Percentiles rank a stretch among this genome's conserved stretches.
Evolutionary conservation across 2,888 invertebrate species (phyloP).

Genomic region (Cantharis flavilabris): DNA sequence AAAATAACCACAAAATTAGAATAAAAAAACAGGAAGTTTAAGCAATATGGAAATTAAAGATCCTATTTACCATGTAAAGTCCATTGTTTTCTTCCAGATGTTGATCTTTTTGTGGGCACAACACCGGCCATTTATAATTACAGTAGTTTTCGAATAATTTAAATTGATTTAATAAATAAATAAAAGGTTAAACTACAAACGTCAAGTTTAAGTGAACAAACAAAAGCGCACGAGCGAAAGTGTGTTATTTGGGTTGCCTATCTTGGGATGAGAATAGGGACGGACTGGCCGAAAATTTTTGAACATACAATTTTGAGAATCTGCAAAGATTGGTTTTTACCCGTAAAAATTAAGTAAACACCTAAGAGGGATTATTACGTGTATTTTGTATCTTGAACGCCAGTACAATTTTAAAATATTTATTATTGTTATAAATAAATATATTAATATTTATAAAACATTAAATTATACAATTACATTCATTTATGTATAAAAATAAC

Average conservation of each 20-base stretch:
- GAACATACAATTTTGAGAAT: no score
- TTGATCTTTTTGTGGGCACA: constrained; percentile 60
- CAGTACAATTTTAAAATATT: no score
- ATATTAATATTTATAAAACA: no score
- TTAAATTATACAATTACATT: no score
- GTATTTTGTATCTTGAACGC: no score
- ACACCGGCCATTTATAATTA: constrained; percentile 59
- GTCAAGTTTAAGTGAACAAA: background rate
- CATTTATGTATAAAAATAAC: no score
- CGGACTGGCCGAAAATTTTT: no score
- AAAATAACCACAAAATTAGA: background rate
- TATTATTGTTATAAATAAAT: no score
- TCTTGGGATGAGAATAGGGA: background rate
- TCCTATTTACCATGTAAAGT: constrained; percentile 68
- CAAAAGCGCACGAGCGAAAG: background rate
- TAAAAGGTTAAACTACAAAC: constrained; percentile 6
- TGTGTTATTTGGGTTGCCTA: background rate
- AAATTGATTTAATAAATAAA: background rate
- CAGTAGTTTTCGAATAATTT: background rate
- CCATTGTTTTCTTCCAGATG: constrained; percentile 76
- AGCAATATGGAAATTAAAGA: background rate
- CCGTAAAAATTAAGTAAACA: no score
- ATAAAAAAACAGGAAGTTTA: background rate
- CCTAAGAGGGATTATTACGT: no score
- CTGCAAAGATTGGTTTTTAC: no score